Percentiles rank a stretch among this genome's conserved stretches.
Conservation (phyloP, 2,888 invertebrate genomes). For the Pinctada fucata region DNA sequence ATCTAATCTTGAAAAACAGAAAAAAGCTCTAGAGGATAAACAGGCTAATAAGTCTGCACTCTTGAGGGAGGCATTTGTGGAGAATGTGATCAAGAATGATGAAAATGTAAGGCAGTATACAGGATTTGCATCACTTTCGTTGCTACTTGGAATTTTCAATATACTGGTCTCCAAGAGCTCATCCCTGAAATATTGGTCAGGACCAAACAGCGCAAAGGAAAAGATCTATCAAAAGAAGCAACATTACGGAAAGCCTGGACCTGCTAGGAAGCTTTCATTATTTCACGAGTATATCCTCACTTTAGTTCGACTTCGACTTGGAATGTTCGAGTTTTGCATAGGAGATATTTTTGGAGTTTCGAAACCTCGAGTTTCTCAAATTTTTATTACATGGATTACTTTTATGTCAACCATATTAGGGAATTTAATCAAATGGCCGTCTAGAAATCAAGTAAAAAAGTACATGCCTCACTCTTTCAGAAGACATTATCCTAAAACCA, state of each 20-base stretch:
- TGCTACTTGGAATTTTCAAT: neutral
- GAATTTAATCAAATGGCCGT: conserved; percentile 15
- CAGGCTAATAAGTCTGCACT: too few species aligned
- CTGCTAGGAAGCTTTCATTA: conserved; percentile 6
- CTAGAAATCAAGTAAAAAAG: conserved; percentile 10
- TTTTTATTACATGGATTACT: conserved; percentile 29
- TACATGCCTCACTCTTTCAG: conserved; percentile 6
- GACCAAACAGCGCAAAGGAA: neutral
- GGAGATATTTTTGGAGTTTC: neutral
- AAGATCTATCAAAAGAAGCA: neutral
- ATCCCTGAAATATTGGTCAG: conserved; percentile 16
- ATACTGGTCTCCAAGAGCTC: neutral
- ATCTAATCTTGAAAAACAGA: too few species aligned
- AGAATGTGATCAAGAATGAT: too few species aligned
- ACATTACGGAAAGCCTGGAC: conserved; percentile 4
- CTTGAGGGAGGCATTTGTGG: too few species aligned
- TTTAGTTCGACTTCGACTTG: conserved; percentile 8
- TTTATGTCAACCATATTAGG: conserved; percentile 17
- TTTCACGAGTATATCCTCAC: neutral
- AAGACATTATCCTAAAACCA: conserved; percentile 10
- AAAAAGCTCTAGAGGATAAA: too few species aligned
- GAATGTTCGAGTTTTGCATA: conserved; percentile 7
- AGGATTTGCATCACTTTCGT: too few species aligned
- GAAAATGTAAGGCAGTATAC: too few species aligned
- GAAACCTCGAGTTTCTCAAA: conserved; percentile 20